Percentiles rank a stretch among this genome's conserved stretches.
Conservation (phyloP, 2,113 vertebrate species). For the Hirundichthys speculiger region DNA sequence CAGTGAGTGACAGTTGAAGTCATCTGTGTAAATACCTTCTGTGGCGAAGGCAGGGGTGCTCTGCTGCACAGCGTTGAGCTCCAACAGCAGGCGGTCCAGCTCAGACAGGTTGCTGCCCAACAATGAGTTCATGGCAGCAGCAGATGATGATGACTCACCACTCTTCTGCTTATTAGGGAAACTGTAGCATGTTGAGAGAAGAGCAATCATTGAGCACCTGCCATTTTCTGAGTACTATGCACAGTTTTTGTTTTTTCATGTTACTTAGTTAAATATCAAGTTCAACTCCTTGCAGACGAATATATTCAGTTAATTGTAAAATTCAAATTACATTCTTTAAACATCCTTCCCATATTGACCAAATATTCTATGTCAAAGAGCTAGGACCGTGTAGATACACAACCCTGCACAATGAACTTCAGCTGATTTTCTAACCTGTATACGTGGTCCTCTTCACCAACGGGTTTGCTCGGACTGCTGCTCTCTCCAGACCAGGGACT, state of each 20-base stretch:
- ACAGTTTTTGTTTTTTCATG: no score
- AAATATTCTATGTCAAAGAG: no score
- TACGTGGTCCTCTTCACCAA: conserved; percentile 91
- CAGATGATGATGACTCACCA: conserved; percentile 80
- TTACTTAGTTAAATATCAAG: no score
- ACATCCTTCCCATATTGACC: no score
- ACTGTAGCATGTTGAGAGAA: conserved; percentile 67
- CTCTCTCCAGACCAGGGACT: conserved; percentile 78
- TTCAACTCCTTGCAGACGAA: no score
- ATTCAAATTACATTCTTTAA: no score
- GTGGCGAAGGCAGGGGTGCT: conserved; percentile 79
- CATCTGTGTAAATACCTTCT: conserved; percentile 76
- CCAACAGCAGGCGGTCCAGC: conserved; percentile 91
- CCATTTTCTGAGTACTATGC: background rate
- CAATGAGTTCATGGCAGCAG: conserved; percentile 85
- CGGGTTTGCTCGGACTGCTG: conserved; percentile 72
- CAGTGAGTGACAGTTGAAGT: no score
- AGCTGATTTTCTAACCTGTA: conserved; percentile 82
- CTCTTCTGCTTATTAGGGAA: conserved; percentile 94
- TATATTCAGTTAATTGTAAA: no score
- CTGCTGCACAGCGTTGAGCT: conserved; percentile 92
- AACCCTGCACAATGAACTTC: background rate
- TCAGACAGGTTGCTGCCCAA: conserved; percentile 94
- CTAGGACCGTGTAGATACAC: no score
- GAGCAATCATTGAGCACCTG: background rate